A percentile compares a stretch with the other conserved stretches of the same genome.
phyloP scores from a whole-genome alignment of 1,140 invertebrate genomes.

The Megathymus violae region DNA sequence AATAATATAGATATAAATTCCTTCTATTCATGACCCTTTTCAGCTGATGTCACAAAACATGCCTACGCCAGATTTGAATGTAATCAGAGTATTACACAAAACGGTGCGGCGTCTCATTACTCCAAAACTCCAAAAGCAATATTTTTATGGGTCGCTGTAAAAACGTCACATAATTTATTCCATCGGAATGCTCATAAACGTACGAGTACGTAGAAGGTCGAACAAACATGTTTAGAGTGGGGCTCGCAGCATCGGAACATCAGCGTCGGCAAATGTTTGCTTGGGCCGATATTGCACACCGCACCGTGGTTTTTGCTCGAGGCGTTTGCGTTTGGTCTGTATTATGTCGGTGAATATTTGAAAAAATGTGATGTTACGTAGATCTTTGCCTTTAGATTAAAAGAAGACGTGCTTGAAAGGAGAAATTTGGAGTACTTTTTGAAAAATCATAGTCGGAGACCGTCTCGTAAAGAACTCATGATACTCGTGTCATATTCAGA shows the following conservation, averaged over 20 bases:
- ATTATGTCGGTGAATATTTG: conserved; percentile 10
- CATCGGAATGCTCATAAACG: conserved; percentile 33
- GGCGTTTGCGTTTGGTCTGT: conserved; percentile 22
- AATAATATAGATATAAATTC: conserved; percentile 17
- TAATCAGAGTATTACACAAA: conserved; percentile 21
- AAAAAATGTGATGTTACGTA: not conserved
- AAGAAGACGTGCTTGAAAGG: conserved; percentile 1
- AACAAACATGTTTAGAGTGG: conserved; percentile 24
- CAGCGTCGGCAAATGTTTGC: conserved; percentile 50
- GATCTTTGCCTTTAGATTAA: conserved; percentile 3
- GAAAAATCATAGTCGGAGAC: too few relatives aligned
- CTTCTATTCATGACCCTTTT: conserved; percentile 20
- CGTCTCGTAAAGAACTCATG: too few relatives aligned
- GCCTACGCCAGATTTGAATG: conserved; percentile 17
- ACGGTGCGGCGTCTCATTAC: conserved; percentile 22
- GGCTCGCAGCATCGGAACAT: conserved; percentile 42
- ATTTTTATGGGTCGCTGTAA: conserved; percentile 38
- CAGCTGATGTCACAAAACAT: conserved; percentile 19
- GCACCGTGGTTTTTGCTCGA: conserved; percentile 40
- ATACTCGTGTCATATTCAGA: too few relatives aligned
- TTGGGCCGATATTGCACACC: conserved; percentile 48
- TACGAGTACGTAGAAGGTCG: conserved; percentile 23
- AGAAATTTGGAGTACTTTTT: too few relatives aligned
- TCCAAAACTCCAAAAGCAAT: conserved; percentile 26
- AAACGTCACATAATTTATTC: conserved; percentile 46